A percentile compares a stretch with the other conserved stretches of the same genome.
Evolutionary conservation across 2,113 vertebrate species (phyloP).

Genomic region (Sigmodon hispidus): DNA sequence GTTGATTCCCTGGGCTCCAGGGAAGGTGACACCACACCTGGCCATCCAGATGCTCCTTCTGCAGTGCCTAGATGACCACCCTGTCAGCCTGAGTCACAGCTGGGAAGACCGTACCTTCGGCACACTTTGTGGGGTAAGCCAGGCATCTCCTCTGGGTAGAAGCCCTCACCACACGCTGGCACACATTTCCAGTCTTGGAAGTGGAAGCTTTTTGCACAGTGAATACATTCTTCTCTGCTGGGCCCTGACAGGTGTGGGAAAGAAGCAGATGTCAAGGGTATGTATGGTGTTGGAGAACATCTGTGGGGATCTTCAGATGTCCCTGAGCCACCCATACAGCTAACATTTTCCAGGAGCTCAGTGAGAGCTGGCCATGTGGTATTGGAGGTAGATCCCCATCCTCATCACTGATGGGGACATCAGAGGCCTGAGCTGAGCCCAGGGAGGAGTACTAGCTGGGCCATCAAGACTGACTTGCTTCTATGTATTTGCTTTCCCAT

Average conservation of each 20-base stretch:
- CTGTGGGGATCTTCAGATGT: fast-evolving
- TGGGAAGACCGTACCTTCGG: slow-evolving; percentile 84
- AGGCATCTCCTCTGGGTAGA: slow-evolving; percentile 86
- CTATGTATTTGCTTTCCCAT: neutral
- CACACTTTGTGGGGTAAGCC: slow-evolving; percentile 91
- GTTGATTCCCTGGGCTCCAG: neutral
- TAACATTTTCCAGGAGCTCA: neutral
- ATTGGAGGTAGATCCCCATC: neutral
- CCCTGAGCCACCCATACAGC: fast-evolving
- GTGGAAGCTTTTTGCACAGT: slow-evolving; percentile 86
- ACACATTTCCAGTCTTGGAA: slow-evolving; percentile 93
- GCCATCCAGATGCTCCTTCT: neutral
- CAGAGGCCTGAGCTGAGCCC: neutral
- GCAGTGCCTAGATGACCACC: neutral
- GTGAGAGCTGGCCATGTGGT: too few relatives aligned
- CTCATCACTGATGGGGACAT: neutral
- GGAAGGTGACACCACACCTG: neutral
- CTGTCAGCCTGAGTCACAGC: fast-evolving
- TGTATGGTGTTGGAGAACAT: too few relatives aligned
- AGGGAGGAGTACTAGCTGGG: fast-evolving
- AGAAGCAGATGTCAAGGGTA: neutral
- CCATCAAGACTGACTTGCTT: fast-evolving
- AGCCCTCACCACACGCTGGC: slow-evolving; percentile 87
- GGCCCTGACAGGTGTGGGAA: slow-evolving; percentile 82
- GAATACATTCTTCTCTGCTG: slow-evolving; percentile 88